Percentiles rank a stretch among this genome's conserved stretches.
These are phyloP conservation scores for Anguilla megastoma DNA, from an alignment of 2,797 vertebrate genomes.

Conservation along the genomic window DNA sequence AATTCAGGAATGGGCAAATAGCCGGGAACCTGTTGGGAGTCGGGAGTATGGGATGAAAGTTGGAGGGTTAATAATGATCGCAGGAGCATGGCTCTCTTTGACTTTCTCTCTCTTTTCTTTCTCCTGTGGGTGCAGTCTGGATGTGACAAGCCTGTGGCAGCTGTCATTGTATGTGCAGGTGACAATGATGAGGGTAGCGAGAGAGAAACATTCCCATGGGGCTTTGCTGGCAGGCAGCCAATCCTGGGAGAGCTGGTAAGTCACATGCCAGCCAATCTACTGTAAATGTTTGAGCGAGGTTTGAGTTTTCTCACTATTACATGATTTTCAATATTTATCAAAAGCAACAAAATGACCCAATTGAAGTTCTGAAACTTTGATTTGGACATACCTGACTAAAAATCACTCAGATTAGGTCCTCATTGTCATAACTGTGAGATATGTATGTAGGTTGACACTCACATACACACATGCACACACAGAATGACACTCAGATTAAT, in stretches of 20 bases:
- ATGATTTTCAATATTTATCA: not conserved
- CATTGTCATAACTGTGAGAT: not conserved
- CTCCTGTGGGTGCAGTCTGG: slow-evolving; percentile 52
- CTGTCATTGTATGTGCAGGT: slow-evolving; percentile 63
- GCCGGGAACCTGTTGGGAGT: not conserved
- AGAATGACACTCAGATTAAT: not conserved
- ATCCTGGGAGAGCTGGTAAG: slow-evolving; percentile 74
- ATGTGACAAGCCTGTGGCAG: slow-evolving; percentile 49
- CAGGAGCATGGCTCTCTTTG: not conserved
- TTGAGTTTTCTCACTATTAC: not conserved
- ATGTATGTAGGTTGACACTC: no score
- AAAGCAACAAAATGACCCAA: not conserved
- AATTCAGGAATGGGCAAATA: slow-evolving; percentile 14
- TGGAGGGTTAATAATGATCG: not conserved
- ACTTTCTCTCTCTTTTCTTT: not conserved
- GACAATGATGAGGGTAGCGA: slow-evolving; percentile 64
- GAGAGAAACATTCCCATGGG: slow-evolving; percentile 60
- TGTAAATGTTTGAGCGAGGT: not conserved
- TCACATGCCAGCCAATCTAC: not conserved
- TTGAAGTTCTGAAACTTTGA: not conserved
- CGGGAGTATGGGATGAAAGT: not conserved
- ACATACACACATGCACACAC: no score
- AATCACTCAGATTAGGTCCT: not conserved
- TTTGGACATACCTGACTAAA: not conserved
- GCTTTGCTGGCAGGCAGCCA: slow-evolving; percentile 69